These are phyloP conservation scores for Ptychochromis oligacanthus DNA, from an alignment of 2,113 vertebrate genomes.

Conservation along the genomic window DNA sequence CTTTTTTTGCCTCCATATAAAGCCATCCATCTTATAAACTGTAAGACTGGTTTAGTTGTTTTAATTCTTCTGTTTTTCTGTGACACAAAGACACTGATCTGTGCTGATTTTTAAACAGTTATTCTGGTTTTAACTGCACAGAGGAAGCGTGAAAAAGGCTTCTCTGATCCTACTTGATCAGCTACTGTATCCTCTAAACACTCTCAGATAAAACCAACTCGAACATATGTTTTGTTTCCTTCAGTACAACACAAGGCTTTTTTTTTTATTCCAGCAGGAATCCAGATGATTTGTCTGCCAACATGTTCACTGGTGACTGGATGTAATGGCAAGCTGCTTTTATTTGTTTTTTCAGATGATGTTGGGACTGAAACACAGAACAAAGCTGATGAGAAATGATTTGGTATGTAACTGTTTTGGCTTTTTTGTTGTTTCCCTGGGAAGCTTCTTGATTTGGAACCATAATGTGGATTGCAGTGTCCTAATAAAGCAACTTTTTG, in stretches of 20 bases:
- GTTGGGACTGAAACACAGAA: background rate
- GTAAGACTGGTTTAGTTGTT: background rate
- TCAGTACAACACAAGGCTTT: background rate
- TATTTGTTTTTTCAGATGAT: background rate
- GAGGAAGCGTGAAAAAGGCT: background rate
- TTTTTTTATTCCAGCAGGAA: background rate
- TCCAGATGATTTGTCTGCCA: background rate
- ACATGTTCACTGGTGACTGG: background rate
- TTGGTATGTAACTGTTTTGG: background rate
- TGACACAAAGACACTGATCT: background rate
- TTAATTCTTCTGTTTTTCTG: background rate
- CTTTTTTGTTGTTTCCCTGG: background rate
- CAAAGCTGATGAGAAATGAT: background rate
- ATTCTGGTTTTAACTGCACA: background rate
- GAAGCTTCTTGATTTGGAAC: background rate
- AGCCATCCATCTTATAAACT: background rate
- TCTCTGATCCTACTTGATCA: background rate
- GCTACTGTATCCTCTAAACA: background rate
- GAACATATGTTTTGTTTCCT: background rate
- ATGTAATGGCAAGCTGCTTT: constrained; percentile 11
- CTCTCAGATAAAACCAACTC: background rate
- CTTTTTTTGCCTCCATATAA: background rate
- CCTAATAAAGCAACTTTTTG: background rate
- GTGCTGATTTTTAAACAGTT: background rate
- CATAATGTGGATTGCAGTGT: background rate